phyloP scores from a whole-genome alignment of 2,797 vertebrate genomes.

The Hafferia zeledoni region DNA sequence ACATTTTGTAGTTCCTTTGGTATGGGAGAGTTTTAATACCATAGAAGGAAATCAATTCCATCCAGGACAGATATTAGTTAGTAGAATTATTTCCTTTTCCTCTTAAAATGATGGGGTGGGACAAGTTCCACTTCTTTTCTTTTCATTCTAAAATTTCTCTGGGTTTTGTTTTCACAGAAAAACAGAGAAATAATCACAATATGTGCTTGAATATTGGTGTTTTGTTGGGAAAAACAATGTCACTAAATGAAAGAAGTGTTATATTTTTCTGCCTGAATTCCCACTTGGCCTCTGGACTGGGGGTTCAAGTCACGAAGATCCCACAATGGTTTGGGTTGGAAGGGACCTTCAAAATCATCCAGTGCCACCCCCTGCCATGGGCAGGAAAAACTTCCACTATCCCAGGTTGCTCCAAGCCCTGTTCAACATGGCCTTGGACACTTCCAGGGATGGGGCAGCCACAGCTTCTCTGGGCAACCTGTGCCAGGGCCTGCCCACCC shows the following conservation, averaged over 20 bases:
- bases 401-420: not conserved
- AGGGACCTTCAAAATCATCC: not conserved
- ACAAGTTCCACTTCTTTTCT: not conserved
- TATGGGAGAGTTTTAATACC: not conserved
- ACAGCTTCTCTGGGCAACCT: not conserved
- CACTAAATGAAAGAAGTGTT: not conserved
- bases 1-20: not conserved
- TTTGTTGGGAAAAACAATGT: not conserved
- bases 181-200: not conserved
- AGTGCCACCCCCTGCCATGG: fast-evolving
- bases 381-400: fast-evolving
- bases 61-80: not conserved
- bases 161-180: not conserved
- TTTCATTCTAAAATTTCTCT: not conserved
- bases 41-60: not conserved
- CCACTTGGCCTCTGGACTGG: not conserved
- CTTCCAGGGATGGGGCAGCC: not conserved
- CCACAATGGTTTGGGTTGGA: not conserved
- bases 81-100: not conserved
- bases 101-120: not conserved
- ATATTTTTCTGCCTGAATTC: not conserved
- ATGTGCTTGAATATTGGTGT: fast-evolving
- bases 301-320: not conserved
- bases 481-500: fast-evolving
- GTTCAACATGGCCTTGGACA: not conserved